Base-by-base conservation (phyloP, 2,113 vertebrate species). In the Plecturocebus donacophilus region DNA sequence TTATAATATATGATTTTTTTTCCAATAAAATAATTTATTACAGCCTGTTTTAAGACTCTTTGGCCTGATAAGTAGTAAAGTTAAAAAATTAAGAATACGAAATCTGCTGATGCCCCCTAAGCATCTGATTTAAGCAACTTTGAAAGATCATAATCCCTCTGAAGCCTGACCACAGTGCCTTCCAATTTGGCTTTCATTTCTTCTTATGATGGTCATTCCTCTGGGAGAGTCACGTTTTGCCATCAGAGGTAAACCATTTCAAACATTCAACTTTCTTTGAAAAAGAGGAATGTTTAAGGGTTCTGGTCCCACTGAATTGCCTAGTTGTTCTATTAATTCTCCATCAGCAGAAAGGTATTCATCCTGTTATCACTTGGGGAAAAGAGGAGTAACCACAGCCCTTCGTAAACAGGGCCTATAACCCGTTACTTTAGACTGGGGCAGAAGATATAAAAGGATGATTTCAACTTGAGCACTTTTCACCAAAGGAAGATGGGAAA, bases 1-100 rank as follows among this genome's bases (percentile, higher is more conserved):
- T 68, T 87, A 58, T 56, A 94, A 97, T 90, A 94, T 66, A 58
- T 8, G 66, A 91, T 87, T 94, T 93, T 52, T 47, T 47, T 92
- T 82, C 49, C 45, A 64, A 77, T 87, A 19, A 71, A 91, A 95
- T 71, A 76, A 92, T 49, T 81, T 88, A 88, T 82, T 54, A 80
- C 30, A 61, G 27, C 30, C 10, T 91, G 88, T 88, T 93, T 95
- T 84, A 85, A 93, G 66, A 93, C 47, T 6, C 19, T 82, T 89
- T 68, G 61, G 35, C 66, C 38, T 91, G 77, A 77, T 88, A 96
- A 93, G 85, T 30, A 76, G 21, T 23, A 38, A 91, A 79, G 68
- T 32, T 25, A 90, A 47, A 77, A 73, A 82, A 25, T 83, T 82
- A 45, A 83, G 47, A 61, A 70, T 82, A 20, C 83, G 58, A 47